Evolutionary conservation across 2,888 invertebrate genomes (phyloP).

Genomic region (Aelia acuminata): DNA sequence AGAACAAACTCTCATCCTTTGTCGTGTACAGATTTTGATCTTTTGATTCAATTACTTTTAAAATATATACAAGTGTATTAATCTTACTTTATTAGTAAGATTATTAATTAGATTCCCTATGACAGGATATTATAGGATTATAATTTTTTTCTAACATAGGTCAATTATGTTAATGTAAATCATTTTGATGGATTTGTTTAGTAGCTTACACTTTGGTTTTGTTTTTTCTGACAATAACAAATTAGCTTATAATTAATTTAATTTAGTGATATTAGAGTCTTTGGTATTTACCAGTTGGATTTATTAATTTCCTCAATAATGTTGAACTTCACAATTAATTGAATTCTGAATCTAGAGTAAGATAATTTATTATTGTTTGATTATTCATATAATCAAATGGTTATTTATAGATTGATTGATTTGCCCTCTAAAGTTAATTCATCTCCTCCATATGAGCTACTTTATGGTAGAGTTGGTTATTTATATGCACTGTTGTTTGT

Average conservation of each 20-base stretch:
- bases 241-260: too few relatives aligned
- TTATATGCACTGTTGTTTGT: slow-evolving; percentile 84
- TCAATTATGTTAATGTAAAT: too few relatives aligned
- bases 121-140: too few relatives aligned
- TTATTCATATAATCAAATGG: background rate
- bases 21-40: too few relatives aligned
- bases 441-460: slow-evolving; percentile 80
- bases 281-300: background rate
- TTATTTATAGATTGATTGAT: slow-evolving; percentile 48
- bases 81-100: background rate
- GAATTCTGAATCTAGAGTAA: slow-evolving; percentile 77
- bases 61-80: background rate
- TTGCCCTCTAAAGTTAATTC: slow-evolving; percentile 10
- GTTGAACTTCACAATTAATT: slow-evolving; percentile 64
- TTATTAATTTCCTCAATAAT: background rate
- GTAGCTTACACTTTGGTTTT: too few relatives aligned
- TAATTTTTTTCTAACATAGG: too few relatives aligned
- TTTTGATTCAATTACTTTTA: background rate
- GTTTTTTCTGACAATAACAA: background rate
- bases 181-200: too few relatives aligned
- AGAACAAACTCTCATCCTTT: too few relatives aligned
- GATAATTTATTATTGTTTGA: slow-evolving; percentile 70
- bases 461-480: slow-evolving; percentile 89
- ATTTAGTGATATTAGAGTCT: too few relatives aligned
- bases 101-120: background rate